Evolutionary conservation across 2,888 invertebrate species (phyloP).

Genomic region (Xanthia togata): DNA sequence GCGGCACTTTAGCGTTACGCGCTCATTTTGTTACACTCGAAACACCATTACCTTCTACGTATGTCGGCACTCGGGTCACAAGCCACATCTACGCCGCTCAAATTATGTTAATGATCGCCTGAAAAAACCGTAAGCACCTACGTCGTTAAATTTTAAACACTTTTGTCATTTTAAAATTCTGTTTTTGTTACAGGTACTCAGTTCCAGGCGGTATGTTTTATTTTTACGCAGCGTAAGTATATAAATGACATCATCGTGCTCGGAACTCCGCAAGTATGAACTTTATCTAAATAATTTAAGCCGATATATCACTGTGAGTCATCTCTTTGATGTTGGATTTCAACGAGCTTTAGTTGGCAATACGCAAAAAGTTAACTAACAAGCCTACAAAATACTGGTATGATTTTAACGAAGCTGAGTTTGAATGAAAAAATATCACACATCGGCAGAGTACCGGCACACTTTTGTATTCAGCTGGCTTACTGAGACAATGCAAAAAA

Average conservation of each 20-base stretch:
- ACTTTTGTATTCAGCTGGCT: conserved; percentile 48
- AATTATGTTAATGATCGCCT: conserved; percentile 80
- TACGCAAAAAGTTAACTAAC: conserved; percentile 77
- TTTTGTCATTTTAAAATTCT: conserved; percentile 69
- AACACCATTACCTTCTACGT: conserved; percentile 75
- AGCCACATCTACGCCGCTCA: conserved; percentile 74
- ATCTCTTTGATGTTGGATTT: conserved; percentile 75
- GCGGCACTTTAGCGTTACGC: conserved; percentile 74
- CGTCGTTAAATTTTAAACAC: conserved; percentile 78
- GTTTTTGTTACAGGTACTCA: conserved; percentile 83
- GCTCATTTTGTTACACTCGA: conserved; percentile 79
- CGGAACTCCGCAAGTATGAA: conserved; percentile 68
- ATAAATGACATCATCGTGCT: conserved; percentile 67
- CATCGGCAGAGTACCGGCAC: conserved; percentile 47
- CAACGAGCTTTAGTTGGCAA: conserved; percentile 70
- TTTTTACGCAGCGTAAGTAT: conserved; percentile 56
- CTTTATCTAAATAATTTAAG: conserved; percentile 75
- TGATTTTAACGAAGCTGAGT: conserved; percentile 78
- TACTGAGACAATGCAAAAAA: conserved; percentile 45
- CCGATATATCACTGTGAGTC: conserved; percentile 69
- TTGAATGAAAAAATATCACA: conserved; percentile 71
- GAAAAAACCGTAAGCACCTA: conserved; percentile 76
- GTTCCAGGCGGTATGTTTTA: conserved; percentile 60
- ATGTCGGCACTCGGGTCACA: conserved; percentile 61
- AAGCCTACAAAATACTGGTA: conserved; percentile 69